Percentiles rank a stretch among this genome's conserved stretches.
These are phyloP conservation scores for Dryobotodes eremita DNA, from an alignment of 2,888 invertebrate genomes.

Conservation along the genomic window DNA sequence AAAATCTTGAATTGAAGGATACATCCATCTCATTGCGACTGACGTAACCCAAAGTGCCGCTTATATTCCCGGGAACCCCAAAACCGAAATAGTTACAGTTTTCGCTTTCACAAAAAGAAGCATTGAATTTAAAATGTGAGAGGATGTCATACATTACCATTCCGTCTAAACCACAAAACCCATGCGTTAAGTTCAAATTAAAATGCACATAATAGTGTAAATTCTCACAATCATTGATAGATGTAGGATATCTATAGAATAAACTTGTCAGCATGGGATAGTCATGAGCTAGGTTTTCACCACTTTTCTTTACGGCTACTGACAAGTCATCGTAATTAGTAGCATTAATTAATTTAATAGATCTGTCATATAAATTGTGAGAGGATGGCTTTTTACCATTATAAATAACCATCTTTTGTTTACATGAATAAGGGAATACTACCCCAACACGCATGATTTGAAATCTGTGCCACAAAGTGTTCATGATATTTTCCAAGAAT, in stretches of 20 bases:
- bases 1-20: slow-evolving; percentile 81
- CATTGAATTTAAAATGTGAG: slow-evolving; percentile 72
- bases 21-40: slow-evolving; percentile 72
- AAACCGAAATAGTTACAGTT: slow-evolving; percentile 70
- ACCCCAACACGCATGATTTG: slow-evolving; percentile 68
- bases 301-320: slow-evolving; percentile 50
- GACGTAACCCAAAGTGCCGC: slow-evolving; percentile 75
- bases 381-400: slow-evolving; percentile 64
- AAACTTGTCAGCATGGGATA: slow-evolving; percentile 75
- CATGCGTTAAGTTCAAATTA: slow-evolving; percentile 60
- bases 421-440: slow-evolving; percentile 74
- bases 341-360: slow-evolving; percentile 66
- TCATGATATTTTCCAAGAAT: slow-evolving; percentile 70
- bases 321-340: slow-evolving; percentile 52
- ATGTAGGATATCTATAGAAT: slow-evolving; percentile 78
- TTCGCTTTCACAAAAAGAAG: slow-evolving; percentile 57
- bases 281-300: slow-evolving; percentile 61
- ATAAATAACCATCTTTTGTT: slow-evolving; percentile 69
- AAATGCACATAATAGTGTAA: slow-evolving; percentile 67
- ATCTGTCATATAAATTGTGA: slow-evolving; percentile 71
- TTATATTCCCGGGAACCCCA: slow-evolving; percentile 52
- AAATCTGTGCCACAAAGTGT: slow-evolving; percentile 74
- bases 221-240: slow-evolving; percentile 71
- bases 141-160: slow-evolving; percentile 76
- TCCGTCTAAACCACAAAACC: slow-evolving; percentile 78